Evolutionary conservation across 1,140 invertebrate species (phyloP), one percentile per base, ranked within the genome.

Genomic region (Aradophagus sp.): DNA sequence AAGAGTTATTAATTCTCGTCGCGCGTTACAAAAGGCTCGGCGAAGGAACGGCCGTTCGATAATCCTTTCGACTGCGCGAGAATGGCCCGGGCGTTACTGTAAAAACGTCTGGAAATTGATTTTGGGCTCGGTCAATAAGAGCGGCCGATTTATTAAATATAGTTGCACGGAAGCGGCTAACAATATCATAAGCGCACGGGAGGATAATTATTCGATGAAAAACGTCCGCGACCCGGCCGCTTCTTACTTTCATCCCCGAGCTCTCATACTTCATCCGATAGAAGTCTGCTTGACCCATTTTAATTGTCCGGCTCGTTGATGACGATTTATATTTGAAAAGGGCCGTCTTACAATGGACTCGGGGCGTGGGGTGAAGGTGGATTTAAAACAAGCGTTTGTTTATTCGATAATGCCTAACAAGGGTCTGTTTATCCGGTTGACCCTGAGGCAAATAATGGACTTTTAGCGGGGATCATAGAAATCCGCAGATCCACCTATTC

Each of bases 201-300:
- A n/a, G n/a, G n/a, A n/a, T n/a, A n/a, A n/a, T n/a, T n/a, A n/a
- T n/a, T n/a, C n/a, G n/a, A n/a, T n/a, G n/a, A n/a, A n/a, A n/a
- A n/a, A n/a, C n/a, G n/a, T n/a, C n/a, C 20, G 8, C 20, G 20
- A 23, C 8, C 8, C 20, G n/a, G 20, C 8, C 20, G 36, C 26
- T 39, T 11, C 8, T 0, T 10, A 7, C 17, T 31, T 23, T 41
- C 14, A 20, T 32, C 20, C 20, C 2, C 42, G 29, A 16, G 20
- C 5, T 32, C 31, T 59, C 13, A 31, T 20, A 48, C 34, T 32
- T 34, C 32, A 17, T 14, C 6, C 11, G 27, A 41, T 44, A 44
- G 52, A 50, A 12, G 20, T 62, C n/a, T 27, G 23, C 26, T 39
- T 59, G 44, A 59, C 56, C 42, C 35, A 50, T 42, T 26, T 50